These are phyloP conservation scores for Turritopsis dohrnii DNA, from an alignment of 30 jellyfish, hydroid and myxozoan genomes.

Conservation along the genomic window DNA sequence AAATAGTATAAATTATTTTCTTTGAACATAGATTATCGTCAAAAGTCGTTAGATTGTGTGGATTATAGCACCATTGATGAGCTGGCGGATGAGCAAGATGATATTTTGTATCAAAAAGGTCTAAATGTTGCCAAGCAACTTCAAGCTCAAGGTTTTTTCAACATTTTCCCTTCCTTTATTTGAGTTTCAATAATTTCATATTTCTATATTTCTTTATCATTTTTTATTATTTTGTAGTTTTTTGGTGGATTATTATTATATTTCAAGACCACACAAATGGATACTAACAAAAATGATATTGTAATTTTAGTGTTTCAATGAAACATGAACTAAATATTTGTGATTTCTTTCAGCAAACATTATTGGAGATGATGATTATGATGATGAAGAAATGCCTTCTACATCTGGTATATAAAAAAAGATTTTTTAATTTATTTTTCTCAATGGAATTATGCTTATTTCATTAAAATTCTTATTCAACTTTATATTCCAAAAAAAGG, in stretches of 20 bases:
- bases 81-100: constrained; percentile 80
- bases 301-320: too few relatives aligned
- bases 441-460: too few relatives aligned
- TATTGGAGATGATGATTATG: background rate
- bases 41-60: constrained; percentile 30
- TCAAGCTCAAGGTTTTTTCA: background rate
- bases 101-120: constrained; percentile 10
- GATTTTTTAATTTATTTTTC: background rate
- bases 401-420: background rate
- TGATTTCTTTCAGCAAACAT: background rate
- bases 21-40: constrained; percentile 4
- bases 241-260: too few relatives aligned
- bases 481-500: too few relatives aligned
- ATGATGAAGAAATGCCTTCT: background rate
- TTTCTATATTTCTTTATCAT: background rate
- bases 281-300: too few relatives aligned
- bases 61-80: constrained; percentile 91
- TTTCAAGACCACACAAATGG: too few relatives aligned
- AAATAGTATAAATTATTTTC: too few relatives aligned
- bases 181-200: background rate
- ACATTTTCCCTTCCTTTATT: background rate
- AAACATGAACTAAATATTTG: too few relatives aligned
- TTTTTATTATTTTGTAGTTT: too few relatives aligned
- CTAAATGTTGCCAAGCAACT: background rate
- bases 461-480: too few relatives aligned